These are phyloP conservation scores for Cryptus armator DNA, from an alignment of 2,888 invertebrate genomes.

Conservation along the genomic window DNA sequence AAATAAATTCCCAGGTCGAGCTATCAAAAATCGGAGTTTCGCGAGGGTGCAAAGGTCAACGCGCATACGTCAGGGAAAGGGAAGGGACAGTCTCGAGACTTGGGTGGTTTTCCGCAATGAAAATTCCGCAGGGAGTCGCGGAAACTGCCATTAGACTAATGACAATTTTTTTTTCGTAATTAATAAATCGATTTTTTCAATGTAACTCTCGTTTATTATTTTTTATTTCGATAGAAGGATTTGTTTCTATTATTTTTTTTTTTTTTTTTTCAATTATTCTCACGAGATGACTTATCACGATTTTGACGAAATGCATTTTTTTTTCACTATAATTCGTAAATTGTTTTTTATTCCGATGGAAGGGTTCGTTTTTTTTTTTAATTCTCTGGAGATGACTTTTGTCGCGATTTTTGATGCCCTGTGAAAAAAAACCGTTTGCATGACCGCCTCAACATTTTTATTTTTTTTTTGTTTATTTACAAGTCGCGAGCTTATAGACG, in stretches of 20 bases:
- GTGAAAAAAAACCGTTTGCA: not conserved
- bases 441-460: slow-evolving; percentile 49
- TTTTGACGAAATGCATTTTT: no score
- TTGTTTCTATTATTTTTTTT: no score
- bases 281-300: no score
- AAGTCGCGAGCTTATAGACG: slow-evolving; percentile 69
- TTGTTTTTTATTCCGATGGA: no score
- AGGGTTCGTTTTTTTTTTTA: no score
- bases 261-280: no score
- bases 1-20: not conserved
- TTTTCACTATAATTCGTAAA: no score
- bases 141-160: not conserved
- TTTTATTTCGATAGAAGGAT: no score
- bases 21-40: not conserved
- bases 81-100: no score
- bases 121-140: not conserved
- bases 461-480: slow-evolving; percentile 82
- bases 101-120: not conserved
- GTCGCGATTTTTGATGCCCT: slow-evolving; percentile 1
- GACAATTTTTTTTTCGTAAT: not conserved
- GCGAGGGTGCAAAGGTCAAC: slow-evolving; percentile 11
- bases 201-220: not conserved
- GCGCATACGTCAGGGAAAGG: not conserved
- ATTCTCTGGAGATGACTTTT: not conserved
- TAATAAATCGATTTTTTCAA: not conserved